Conservation (phyloP, 1,140 invertebrate genomes). For the Leguminivora glycinivorella region DNA sequence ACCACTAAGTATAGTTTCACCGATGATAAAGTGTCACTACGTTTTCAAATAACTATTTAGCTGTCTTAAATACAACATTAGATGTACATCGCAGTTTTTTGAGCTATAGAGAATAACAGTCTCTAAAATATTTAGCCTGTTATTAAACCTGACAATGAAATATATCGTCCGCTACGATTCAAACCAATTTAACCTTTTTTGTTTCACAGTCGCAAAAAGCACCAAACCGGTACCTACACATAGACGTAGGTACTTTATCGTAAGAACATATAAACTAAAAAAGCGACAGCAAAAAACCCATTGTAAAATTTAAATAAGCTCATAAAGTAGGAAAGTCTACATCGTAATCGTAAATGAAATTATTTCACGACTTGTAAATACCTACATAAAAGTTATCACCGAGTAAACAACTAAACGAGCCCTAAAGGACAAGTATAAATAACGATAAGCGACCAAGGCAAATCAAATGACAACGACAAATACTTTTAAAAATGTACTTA, state of each 20-base stretch:
- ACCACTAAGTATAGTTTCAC: background rate
- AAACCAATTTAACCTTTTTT: conserved; percentile 17
- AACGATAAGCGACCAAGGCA: background rate
- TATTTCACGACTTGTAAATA: background rate
- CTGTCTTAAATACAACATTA: too few relatives aligned
- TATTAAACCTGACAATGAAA: conserved; percentile 16
- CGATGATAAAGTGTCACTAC: too few relatives aligned
- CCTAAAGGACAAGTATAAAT: background rate
- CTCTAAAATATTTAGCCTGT: background rate
- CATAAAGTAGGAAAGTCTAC: background rate
- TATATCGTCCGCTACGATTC: background rate
- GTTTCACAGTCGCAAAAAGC: background rate
- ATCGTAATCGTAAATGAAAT: background rate
- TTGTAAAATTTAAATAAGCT: background rate
- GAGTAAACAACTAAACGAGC: conserved; percentile 18
- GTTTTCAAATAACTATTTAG: too few relatives aligned
- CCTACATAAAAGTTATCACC: background rate
- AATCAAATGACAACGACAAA: background rate
- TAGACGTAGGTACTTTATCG: background rate
- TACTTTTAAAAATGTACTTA: conserved; percentile 40
- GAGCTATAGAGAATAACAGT: background rate
- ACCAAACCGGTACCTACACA: background rate
- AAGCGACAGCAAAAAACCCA: background rate
- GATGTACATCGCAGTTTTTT: background rate
- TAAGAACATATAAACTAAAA: background rate